These are phyloP conservation scores for Pionites leucogaster DNA, from an alignment of 2,113 vertebrate species.

Conservation along the genomic window DNA sequence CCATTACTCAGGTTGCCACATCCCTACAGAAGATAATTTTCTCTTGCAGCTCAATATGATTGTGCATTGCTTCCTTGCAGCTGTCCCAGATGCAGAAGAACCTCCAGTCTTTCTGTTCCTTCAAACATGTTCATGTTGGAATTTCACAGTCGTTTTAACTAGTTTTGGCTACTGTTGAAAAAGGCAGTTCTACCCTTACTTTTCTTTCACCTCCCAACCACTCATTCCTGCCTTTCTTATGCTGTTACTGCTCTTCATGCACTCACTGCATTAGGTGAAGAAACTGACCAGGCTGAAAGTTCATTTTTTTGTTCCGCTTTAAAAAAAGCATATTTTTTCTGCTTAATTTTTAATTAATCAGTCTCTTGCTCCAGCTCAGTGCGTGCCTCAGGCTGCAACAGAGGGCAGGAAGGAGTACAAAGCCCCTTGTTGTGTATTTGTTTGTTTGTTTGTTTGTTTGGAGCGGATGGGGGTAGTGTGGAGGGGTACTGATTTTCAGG, in stretches of 20 bases:
- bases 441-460: neutral
- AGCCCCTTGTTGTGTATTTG: neutral
- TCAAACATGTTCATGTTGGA: neutral
- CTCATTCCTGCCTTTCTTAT: neutral
- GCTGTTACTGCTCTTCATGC: neutral
- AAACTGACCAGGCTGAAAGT: neutral
- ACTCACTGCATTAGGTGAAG: neutral
- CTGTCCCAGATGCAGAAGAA: neutral
- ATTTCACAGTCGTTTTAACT: neutral
- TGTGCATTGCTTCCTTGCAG: neutral
- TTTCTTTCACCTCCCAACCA: neutral
- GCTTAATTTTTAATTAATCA: neutral
- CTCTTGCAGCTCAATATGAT: neutral
- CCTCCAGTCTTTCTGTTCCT: neutral
- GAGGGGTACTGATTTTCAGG: neutral
- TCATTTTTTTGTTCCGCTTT: neutral
- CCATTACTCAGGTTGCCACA: neutral
- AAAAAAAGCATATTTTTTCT: neutral
- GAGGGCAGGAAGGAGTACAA: neutral
- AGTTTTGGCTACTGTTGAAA: neutral
- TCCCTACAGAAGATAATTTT: neutral
- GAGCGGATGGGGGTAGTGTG: rapidly evolving
- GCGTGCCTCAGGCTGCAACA: neutral
- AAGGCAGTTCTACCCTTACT: neutral
- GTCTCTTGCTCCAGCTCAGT: neutral